Evolutionary conservation across 2,113 vertebrate species (phyloP).

Genomic region (Oophaga pumilio): DNA sequence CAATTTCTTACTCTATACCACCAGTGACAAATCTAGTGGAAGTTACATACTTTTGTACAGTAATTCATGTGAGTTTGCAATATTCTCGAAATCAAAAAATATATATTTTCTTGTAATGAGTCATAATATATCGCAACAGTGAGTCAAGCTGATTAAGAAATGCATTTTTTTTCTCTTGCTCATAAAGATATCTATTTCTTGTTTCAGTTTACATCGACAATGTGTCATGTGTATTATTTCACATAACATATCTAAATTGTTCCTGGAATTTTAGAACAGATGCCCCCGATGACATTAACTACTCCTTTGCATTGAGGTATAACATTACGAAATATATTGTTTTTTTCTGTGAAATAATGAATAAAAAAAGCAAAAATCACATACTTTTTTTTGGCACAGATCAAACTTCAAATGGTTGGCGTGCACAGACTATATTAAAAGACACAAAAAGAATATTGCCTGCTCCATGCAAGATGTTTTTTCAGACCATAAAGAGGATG

Average conservation of each 20-base stretch:
- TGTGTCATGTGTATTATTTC: conserved; percentile 67
- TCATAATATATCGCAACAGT: too few relatives aligned
- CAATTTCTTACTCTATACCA: background rate
- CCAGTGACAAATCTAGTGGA: background rate
- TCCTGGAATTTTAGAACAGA: conserved; percentile 62
- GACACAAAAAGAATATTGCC: conserved; percentile 61
- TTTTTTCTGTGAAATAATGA: background rate
- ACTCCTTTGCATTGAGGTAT: conserved; percentile 63
- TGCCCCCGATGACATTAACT: conserved; percentile 65
- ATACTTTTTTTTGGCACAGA: conserved; percentile 48
- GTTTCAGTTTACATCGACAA: conserved; percentile 54
- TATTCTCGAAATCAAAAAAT: too few relatives aligned
- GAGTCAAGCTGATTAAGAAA: background rate
- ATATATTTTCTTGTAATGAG: too few relatives aligned
- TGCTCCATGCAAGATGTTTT: conserved; percentile 61
- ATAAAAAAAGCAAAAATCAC: background rate
- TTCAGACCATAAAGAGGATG: conserved; percentile 57
- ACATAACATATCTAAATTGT: conserved; percentile 67
- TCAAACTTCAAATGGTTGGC: conserved; percentile 44
- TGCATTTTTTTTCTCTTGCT: background rate
- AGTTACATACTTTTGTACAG: background rate
- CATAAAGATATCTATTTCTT: background rate
- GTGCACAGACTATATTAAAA: conserved; percentile 64
- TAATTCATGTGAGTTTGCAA: background rate
- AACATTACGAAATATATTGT: background rate